Evolutionary conservation across 2,888 invertebrate species (phyloP).

Genomic region (Tinea semifulvella): DNA sequence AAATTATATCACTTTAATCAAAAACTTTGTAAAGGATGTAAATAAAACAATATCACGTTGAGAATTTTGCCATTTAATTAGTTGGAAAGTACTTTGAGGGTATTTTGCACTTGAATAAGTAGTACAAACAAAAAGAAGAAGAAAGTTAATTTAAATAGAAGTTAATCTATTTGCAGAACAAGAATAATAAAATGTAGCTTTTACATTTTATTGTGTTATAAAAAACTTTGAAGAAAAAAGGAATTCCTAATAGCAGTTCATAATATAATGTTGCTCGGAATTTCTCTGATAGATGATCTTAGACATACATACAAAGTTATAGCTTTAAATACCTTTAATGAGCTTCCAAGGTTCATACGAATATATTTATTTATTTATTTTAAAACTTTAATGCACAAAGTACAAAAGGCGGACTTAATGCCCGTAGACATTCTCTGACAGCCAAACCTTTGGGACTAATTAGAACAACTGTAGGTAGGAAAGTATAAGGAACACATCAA

Average conservation of each 20-base stretch:
- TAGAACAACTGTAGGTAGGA: too few relatives aligned
- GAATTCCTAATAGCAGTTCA: too few relatives aligned
- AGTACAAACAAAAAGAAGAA: slow-evolving; percentile 12
- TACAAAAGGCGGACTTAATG: too few relatives aligned
- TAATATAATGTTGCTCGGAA: too few relatives aligned
- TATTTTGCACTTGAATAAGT: slow-evolving; percentile 12
- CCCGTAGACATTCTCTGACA: too few relatives aligned
- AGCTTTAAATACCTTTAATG: background rate
- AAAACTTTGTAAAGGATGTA: background rate
- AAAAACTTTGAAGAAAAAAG: background rate
- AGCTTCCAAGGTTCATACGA: too few relatives aligned
- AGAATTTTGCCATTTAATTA: slow-evolving; percentile 10
- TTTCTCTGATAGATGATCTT: too few relatives aligned
- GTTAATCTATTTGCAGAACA: slow-evolving; percentile 12
- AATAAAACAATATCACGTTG: background rate
- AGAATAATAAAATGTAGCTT: slow-evolving; percentile 12
- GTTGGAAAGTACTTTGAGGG: slow-evolving; percentile 5
- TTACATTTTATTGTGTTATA: slow-evolving; percentile 1
- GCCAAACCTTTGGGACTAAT: too few relatives aligned
- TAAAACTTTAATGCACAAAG: too few relatives aligned
- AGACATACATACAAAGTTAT: too few relatives aligned
- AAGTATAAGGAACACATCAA: too few relatives aligned
- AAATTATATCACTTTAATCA: background rate
- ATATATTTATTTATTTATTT: background rate
- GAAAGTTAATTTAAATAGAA: slow-evolving; percentile 14